phyloP scores from a whole-genome alignment of 1,140 invertebrate species.

The Zophobas atratus region DNA sequence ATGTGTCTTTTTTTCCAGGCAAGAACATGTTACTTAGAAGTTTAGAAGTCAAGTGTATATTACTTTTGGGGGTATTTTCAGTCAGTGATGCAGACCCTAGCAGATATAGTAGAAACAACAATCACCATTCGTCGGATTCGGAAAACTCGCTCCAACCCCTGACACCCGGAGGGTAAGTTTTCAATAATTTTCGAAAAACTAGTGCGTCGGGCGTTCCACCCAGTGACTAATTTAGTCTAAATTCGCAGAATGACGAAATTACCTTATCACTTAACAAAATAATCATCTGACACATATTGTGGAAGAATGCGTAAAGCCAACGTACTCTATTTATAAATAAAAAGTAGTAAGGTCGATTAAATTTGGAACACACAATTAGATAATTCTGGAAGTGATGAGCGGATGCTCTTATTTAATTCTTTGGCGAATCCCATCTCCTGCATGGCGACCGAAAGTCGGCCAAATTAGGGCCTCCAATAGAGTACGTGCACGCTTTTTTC shows the following conservation, averaged over 20 bases:
- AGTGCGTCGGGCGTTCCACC: too few relatives aligned
- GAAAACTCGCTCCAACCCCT: constrained; percentile 28
- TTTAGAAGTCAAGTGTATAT: constrained; percentile 11
- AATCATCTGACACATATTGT: constrained; percentile 1
- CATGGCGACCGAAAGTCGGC: neutral
- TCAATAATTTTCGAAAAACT: neutral
- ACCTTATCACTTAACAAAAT: neutral
- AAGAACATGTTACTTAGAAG: constrained; percentile 15
- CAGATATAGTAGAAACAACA: constrained; percentile 32
- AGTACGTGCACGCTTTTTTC: neutral
- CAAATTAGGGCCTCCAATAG: neutral
- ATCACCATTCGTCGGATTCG: constrained; percentile 20
- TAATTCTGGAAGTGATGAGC: constrained; percentile 3
- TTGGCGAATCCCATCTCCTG: neutral
- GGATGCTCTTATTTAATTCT: constrained; percentile 4
- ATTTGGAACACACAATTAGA: constrained; percentile 32
- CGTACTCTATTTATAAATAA: constrained; percentile 31
- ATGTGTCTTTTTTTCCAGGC: constrained; percentile 6
- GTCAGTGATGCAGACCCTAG: constrained; percentile 13
- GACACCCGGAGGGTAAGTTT: constrained; percentile 48
- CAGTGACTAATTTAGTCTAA: neutral
- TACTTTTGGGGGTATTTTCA: constrained; percentile 23
- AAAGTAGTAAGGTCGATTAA: constrained; percentile 16
- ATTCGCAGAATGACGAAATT: neutral
- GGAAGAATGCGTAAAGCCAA: constrained; percentile 11